A percentile compares a stretch with the other conserved stretches of the same genome.
Conservation (phyloP, 2,113 vertebrate genomes). For the Pelmatolapia mariae region DNA sequence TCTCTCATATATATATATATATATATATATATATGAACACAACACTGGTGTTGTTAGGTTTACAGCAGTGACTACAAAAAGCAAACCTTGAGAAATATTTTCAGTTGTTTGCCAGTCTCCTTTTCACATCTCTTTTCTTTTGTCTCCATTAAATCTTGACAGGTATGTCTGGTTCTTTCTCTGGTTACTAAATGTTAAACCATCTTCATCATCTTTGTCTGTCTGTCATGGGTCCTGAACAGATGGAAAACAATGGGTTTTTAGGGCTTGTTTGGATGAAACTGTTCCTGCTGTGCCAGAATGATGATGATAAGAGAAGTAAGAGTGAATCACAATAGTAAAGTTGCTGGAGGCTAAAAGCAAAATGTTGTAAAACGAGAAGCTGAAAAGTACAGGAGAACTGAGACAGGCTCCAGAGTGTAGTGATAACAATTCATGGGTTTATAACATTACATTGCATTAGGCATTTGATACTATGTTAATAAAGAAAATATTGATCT, state of each 20-base stretch:
- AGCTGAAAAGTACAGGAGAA: background rate
- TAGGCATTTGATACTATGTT: background rate
- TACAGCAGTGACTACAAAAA: background rate
- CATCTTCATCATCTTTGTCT: background rate
- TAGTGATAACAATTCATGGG: background rate
- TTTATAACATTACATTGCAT: background rate
- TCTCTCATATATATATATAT: rapidly evolving
- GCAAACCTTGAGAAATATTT: background rate
- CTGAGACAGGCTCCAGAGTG: background rate
- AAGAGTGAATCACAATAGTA: background rate
- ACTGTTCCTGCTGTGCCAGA: background rate
- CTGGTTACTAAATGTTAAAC: background rate
- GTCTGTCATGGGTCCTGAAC: background rate
- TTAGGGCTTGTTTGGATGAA: background rate
- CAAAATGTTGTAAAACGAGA: background rate
- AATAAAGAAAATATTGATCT: background rate
- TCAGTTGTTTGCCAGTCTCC: background rate
- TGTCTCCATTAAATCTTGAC: background rate
- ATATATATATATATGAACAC: background rate
- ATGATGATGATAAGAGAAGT: background rate
- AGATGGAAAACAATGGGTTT: background rate
- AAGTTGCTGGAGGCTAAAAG: background rate
- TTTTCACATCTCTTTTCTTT: background rate
- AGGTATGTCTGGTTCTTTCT: background rate
- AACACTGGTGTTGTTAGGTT: background rate